Conservation (phyloP, 2,888 invertebrate genomes). For the Leptopilina syphax region DNA sequence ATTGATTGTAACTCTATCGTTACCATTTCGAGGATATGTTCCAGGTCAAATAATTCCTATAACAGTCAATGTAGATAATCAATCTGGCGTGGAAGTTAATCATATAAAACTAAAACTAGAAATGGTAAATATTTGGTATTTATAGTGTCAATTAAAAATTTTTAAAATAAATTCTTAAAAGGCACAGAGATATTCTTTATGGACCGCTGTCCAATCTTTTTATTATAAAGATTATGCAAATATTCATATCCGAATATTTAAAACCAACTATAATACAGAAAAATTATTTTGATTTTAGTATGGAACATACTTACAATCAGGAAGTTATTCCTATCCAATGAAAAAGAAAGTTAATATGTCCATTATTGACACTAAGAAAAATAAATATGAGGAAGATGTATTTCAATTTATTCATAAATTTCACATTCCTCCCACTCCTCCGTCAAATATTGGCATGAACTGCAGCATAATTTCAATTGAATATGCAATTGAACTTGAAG, state of each 20-base stretch:
- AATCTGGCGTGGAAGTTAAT: slow-evolving; percentile 83
- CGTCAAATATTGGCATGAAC: slow-evolving; percentile 85
- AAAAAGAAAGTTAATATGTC: slow-evolving; percentile 79
- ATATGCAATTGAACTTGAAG: slow-evolving; percentile 83
- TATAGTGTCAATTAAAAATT: no score
- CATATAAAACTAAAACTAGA: slow-evolving; percentile 82
- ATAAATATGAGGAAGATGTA: slow-evolving; percentile 81
- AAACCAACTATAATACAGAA: slow-evolving; percentile 80
- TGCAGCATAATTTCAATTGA: slow-evolving; percentile 87
- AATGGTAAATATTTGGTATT: slow-evolving; percentile 78
- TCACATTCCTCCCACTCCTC: slow-evolving; percentile 85
- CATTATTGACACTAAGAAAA: slow-evolving; percentile 82
- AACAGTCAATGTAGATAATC: slow-evolving; percentile 85
- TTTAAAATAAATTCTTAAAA: background rate
- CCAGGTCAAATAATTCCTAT: slow-evolving; percentile 87
- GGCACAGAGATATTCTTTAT: no score
- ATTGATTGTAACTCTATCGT: slow-evolving; percentile 82
- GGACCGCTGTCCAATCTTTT: background rate
- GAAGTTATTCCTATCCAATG: slow-evolving; percentile 54
- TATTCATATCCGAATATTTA: slow-evolving; percentile 65
- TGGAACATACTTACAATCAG: background rate
- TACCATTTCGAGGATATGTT: slow-evolving; percentile 87
- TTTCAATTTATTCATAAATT: slow-evolving; percentile 82
- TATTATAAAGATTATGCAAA: background rate
- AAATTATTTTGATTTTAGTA: slow-evolving; percentile 67